Base-by-base conservation (phyloP, 2,113 vertebrate species). In the Forbesichthys papilliferus region DNA sequence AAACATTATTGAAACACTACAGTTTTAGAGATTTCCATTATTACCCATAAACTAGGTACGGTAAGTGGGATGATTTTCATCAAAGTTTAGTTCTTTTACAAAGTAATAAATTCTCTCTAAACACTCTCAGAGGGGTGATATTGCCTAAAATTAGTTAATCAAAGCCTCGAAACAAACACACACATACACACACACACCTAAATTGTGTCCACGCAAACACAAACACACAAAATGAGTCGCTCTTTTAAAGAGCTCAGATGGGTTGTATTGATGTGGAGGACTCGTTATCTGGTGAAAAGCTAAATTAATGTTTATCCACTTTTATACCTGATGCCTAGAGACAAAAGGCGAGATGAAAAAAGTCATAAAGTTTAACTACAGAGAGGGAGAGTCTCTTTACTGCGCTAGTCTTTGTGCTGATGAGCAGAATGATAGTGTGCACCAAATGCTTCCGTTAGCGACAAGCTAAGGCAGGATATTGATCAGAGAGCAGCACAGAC, bases 281-380 rank as follows among this genome's bases (percentile, higher is more conserved):
- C 75, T 85, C 84, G 87, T 85, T 86, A 90, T 85, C 85, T 79
- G 80, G 87, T 86, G 86, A 85, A 87, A 88, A 84, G 71, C 80
- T 74, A 84, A 88, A 88, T 87, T 79, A 87, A 87, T 73, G 77
- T 86, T 84, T 79, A 86, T 88, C 78, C 71, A 69, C 74, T 73
- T 81, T 84, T 87, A 89, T 88, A 90, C 87, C 85, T 63, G 16
- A 82, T 80, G 85, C 89, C 81, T 87, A 75, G 86, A 87, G 86
- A 88, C 87, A 88, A 87, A 88, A 71, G 77, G 88, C 86, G 85
- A 74, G 83, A 36, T 13, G 81, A 85, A 53, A 53, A 13, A 88
- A 87, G 89, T 81, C 85, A 27, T 90, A 87, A 89, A 86, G 76
- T 89, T 91, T 91, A 88, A 91, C 86, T 75, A 86, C 82, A 82